These are phyloP conservation scores for Cactoblastis cactorum DNA, from an alignment of 2,888 invertebrate species.

Conservation along the genomic window DNA sequence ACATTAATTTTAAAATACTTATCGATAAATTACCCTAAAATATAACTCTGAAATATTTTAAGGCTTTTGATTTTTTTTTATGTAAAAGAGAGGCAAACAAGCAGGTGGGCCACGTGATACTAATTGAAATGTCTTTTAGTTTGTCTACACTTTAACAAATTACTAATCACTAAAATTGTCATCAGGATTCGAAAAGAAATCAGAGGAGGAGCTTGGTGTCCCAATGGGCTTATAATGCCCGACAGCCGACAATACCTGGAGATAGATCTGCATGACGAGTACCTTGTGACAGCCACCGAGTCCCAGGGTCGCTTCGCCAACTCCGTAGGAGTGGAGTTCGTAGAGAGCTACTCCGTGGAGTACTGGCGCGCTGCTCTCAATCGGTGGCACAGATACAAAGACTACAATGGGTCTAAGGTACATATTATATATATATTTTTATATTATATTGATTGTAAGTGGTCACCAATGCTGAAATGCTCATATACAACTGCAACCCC, in stretches of 20 bases:
- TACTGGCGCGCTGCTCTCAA: slow-evolving; percentile 85
- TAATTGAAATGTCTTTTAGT: no score
- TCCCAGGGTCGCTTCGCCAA: slow-evolving; percentile 96
- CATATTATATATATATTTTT: slow-evolving; percentile 34
- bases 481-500: no score
- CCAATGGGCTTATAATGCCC: slow-evolving; percentile 87
- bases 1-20: no score
- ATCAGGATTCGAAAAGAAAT: slow-evolving; percentile 90
- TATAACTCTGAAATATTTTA: no score
- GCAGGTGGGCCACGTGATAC: no score
- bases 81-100: no score
- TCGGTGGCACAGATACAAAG: slow-evolving; percentile 89
- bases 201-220: slow-evolving; percentile 96
- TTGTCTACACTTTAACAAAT: no score
- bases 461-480: no score
- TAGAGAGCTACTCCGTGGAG: slow-evolving; percentile 90
- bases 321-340: slow-evolving; percentile 93
- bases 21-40: no score
- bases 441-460: background rate
- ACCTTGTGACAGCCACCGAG: slow-evolving; percentile 90
- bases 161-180: slow-evolving; percentile 16
- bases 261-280: slow-evolving; percentile 85
- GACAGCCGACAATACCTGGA: slow-evolving; percentile 90
- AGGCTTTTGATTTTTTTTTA: no score
- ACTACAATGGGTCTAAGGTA: slow-evolving; percentile 87